These are phyloP conservation scores for Pelecanoides urinatrix DNA, from an alignment of 2,113 vertebrate species.

Conservation along the genomic window DNA sequence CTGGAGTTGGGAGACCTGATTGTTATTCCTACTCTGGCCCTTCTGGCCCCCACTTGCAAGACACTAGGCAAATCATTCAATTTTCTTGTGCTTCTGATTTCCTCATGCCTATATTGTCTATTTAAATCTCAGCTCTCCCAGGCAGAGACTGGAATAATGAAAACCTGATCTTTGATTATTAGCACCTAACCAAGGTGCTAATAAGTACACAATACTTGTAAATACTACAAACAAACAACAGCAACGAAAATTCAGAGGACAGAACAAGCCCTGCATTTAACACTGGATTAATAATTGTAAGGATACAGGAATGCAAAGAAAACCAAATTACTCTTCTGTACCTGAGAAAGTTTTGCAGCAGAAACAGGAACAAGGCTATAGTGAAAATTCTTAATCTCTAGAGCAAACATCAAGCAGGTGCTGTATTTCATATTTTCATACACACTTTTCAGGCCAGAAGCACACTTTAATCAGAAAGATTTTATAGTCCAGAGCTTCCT, in stretches of 20 bases:
- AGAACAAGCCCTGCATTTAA: not conserved
- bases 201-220: not conserved
- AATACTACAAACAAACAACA: not conserved
- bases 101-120: not conserved
- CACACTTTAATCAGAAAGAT: slow-evolving; percentile 37
- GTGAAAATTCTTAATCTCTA: slow-evolving; percentile 25
- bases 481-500: slow-evolving; percentile 53
- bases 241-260: not conserved
- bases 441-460: not conserved
- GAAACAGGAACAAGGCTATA: not conserved
- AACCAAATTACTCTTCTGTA: not conserved
- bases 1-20: not conserved
- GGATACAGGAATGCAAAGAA: not conserved
- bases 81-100: not conserved
- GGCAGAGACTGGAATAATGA: not conserved
- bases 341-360: not conserved
- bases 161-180: slow-evolving; percentile 1
- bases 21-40: not conserved
- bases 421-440: slow-evolving; percentile 29
- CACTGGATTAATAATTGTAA: not conserved
- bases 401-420: slow-evolving; percentile 1
- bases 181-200: not conserved
- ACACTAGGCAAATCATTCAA: not conserved
- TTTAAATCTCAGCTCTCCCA: not conserved
- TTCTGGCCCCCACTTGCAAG: not conserved